phyloP scores from a whole-genome alignment of 2,888 invertebrate species.

The Erebia aethiops region DNA sequence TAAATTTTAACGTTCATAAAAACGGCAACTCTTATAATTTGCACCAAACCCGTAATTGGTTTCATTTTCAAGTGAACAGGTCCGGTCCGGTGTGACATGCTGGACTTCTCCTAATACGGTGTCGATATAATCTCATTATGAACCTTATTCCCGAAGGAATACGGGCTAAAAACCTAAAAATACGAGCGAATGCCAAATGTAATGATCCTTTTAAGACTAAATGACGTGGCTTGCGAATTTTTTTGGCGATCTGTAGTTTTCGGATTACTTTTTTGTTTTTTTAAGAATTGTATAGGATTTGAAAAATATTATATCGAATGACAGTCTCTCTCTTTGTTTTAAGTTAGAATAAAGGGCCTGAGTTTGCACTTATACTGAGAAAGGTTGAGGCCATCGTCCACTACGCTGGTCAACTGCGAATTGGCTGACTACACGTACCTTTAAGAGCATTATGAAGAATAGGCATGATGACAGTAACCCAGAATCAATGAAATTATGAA shows the following conservation, averaged over 20 bases:
- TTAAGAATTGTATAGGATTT: background rate
- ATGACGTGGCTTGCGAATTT: conserved; percentile 24
- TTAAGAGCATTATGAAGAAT: no score
- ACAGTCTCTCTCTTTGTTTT: background rate
- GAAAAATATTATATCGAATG: background rate
- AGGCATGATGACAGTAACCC: no score
- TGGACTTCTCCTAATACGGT: conserved; percentile 58
- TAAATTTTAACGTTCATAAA: background rate
- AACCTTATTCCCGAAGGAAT: conserved; percentile 50
- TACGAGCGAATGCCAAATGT: conserved; percentile 5
- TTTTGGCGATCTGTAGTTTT: conserved; percentile 15
- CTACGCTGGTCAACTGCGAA: no score
- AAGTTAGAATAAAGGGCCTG: background rate
- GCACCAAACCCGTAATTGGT: conserved; percentile 71
- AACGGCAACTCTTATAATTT: conserved; percentile 45
- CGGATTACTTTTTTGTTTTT: background rate
- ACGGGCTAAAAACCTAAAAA: conserved; percentile 40
- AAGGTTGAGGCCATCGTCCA: no score
- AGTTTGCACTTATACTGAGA: background rate
- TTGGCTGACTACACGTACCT: no score
- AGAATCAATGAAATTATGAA: no score
- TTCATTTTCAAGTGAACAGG: conserved; percentile 80
- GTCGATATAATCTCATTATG: conserved; percentile 51
- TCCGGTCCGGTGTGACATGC: conserved; percentile 64
- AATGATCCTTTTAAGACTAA: conserved; percentile 21